Percentiles rank a stretch among this genome's conserved stretches.
These are phyloP conservation scores for Scalopus aquaticus DNA, from an alignment of 2,113 vertebrate genomes.

Conservation along the genomic window DNA sequence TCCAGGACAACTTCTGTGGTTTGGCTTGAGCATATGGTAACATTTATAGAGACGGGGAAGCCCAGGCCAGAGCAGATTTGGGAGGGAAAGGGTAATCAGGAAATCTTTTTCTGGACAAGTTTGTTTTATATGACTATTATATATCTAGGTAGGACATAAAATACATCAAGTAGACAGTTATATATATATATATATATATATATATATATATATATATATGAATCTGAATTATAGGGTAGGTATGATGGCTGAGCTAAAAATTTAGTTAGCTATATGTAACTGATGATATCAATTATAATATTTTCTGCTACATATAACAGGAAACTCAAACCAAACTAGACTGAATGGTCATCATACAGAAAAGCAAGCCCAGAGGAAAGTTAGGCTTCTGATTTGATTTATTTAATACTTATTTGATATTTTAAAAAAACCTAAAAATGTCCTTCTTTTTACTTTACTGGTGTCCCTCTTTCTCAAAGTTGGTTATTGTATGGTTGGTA, in stretches of 20 bases:
- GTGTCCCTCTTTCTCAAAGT: not conserved
- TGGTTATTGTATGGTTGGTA: not conserved
- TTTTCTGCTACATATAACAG: not conserved
- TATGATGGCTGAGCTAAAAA: not conserved
- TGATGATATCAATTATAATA: not conserved
- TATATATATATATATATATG: too few species aligned
- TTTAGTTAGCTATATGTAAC: not conserved
- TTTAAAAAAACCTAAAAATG: not conserved
- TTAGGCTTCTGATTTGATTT: not conserved
- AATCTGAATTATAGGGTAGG: not conserved
- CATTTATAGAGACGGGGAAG: not conserved
- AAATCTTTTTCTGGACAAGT: not conserved
- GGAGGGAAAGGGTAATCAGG: not conserved
- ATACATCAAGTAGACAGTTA: not conserved
- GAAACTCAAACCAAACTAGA: conserved; percentile 8
- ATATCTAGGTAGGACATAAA: not conserved
- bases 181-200: too few species aligned
- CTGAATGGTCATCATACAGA: not conserved
- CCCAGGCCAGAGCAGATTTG: not conserved
- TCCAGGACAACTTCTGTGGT: not conserved
- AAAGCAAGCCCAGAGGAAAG: not conserved
- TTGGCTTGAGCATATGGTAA: not conserved
- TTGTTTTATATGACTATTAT: not conserved
- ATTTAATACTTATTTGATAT: not conserved
- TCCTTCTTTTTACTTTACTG: not conserved